Base-by-base conservation (phyloP, 1,140 invertebrate genomes). In the Leucophenga varia region DNA sequence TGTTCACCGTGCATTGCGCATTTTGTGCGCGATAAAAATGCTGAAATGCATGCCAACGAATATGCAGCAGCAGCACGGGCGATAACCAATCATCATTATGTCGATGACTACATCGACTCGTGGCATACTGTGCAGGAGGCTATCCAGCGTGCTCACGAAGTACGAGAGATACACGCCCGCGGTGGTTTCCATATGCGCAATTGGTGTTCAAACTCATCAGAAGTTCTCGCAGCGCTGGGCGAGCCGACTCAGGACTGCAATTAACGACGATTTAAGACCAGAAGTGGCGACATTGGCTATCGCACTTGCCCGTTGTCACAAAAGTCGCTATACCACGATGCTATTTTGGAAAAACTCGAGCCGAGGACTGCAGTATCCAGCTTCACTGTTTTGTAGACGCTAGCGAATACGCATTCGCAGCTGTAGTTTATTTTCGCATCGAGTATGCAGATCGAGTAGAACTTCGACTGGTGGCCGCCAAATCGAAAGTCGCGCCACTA, bases 401-500 rank as follows among this genome's bases (percentile, higher is more conserved):
- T 16, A 28, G 47, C 25, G 47, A 42, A 36, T 31, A 45, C 12
- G 48, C 38, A 5, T 50, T 43, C 30, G 8, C 49, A 14, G 43
- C 43, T 13, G 35, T 28, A 17, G 25, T 13, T 12, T 41, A 36
- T 30, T 18, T 41, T 10, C 10, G 42, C 34, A 45, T 51, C 16
- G 31, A 43, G 42, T n/a, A n/a, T n/a, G n/a, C n/a, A 18, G 3
- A 19, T 25, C 2, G 19, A 18, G 12, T 19, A 40, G 14, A 10
- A 35, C 30, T 22, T 13, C 19, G 36, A 39, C n/a, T 55, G 16
- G 43, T 49, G n/a, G 35, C 38, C 13, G 55, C 55, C 13, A 77
- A 76, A 47, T 46, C 64, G 0, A 54, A 64, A 43, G 74, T 77
- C 2, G 61, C 76, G 14, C 37, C 49, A 21, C 16, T 41, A 31